Base-by-base conservation (phyloP, 2,888 invertebrate genomes). In the Ornithoptera priamus region DNA sequence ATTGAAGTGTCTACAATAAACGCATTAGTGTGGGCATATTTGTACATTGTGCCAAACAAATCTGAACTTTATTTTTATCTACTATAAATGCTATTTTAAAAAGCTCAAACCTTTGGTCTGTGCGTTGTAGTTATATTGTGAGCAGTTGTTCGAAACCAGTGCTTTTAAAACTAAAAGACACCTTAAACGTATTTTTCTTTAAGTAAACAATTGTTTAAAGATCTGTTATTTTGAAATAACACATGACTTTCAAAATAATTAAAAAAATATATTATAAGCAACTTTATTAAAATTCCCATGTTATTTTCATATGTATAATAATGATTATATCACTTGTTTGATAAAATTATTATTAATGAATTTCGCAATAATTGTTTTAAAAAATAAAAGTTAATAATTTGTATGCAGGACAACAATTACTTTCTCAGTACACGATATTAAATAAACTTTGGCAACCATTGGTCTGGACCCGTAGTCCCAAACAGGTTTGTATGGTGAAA, bases 121-220 rank as follows among this genome's bases (percentile, higher is more conserved):
- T 78, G 81, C 75, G 66, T 76, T 85, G 82, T 86, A 81, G 81
- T 80, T 87, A 85, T 86, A 81, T 84, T 78, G 84, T 86, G 85
- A 87, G 90, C 92, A 92, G 92, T 92, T 91, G 92, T 86, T 88
- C 77, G 73, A 67, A 79, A 76, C 72, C 88, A 81, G 75, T 65
- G 88, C 65, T 81, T 84, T 84, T 78, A 75, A 90, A 91, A 86
- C 76, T 86, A 42, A 58, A 22, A 4, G 20, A 65, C 1, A 39
- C 1, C 42, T 20, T 8, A 39, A 61, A 20, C 18, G 42, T 57
- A 17, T 50, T 50, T 15, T 50, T 50, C 10, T 50, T 50, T 50
- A 30, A 30, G 30, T 30, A 30, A 30, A 30, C 30, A 30, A 30
- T 30, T 30, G 39, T 39, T 39, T 10, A 39, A 10, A 10, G 39